Evolutionary conservation across 2,797 vertebrate genomes (phyloP).

Genomic region (Dipus sagitta): DNA sequence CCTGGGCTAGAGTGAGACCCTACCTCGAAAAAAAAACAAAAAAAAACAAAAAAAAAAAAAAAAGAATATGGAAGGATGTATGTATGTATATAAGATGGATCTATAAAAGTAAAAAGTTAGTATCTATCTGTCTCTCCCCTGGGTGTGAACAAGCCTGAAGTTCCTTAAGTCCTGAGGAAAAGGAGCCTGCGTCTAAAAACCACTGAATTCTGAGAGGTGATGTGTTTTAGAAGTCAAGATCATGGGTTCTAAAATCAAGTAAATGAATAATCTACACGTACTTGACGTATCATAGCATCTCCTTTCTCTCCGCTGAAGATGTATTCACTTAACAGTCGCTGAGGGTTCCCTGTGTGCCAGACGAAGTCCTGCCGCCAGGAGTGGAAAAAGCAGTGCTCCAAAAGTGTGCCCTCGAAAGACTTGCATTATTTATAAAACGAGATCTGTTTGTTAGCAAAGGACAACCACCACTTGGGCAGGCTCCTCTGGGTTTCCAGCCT

Average conservation of each 20-base stretch:
- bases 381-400: neutral
- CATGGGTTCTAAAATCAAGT: neutral
- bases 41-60: too few relatives aligned
- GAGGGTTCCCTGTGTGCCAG: neutral
- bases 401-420: neutral
- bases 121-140: neutral
- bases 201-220: neutral
- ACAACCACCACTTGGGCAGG: neutral
- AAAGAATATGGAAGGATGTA: too few relatives aligned
- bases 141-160: neutral
- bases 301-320: neutral
- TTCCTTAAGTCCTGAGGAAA: conserved; percentile 3
- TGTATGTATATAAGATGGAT: neutral
- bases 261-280: neutral
- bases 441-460: neutral
- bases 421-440: neutral
- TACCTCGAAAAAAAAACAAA: too few relatives aligned
- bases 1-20: too few relatives aligned
- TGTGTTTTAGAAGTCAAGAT: neutral
- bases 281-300: neutral
- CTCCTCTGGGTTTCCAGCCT: neutral
- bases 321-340: neutral
- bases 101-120: neutral
- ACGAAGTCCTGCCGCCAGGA: neutral
- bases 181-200: neutral